phyloP scores from a whole-genome alignment of 2,113 vertebrate species.

The Ariopsis seemanni region DNA sequence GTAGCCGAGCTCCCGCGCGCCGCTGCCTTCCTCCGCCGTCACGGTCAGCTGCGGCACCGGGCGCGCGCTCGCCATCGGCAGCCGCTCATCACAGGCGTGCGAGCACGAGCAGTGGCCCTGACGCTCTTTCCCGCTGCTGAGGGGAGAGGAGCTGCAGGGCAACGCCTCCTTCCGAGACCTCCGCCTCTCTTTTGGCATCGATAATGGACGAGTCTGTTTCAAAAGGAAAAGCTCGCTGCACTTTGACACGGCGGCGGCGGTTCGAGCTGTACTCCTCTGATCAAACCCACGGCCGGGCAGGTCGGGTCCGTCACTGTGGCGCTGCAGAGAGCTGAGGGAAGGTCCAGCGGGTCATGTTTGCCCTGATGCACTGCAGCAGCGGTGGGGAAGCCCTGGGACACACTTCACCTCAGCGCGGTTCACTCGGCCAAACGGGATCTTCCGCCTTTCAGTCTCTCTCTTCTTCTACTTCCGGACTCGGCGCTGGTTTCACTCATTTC shows the following conservation, averaged over 20 bases:
- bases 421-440: slow-evolving; percentile 54
- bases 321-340: background rate
- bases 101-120: slow-evolving; percentile 59
- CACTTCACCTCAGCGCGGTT: slow-evolving; percentile 49
- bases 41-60: slow-evolving; percentile 90
- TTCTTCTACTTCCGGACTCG: slow-evolving; percentile 59
- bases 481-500: slow-evolving; percentile 54
- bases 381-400: slow-evolving; percentile 62
- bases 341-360: slow-evolving; percentile 16
- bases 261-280: background rate
- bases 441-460: slow-evolving; percentile 58
- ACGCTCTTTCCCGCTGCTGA: slow-evolving; percentile 67
- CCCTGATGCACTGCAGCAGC: background rate
- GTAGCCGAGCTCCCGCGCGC: slow-evolving; percentile 73
- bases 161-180: slow-evolving; percentile 64
- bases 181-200: slow-evolving; percentile 72
- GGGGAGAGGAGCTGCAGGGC: slow-evolving; percentile 55
- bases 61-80: slow-evolving; percentile 59
- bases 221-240: background rate
- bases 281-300: no score
- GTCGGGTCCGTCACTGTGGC: background rate
- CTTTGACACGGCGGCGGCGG: background rate
- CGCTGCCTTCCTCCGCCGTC: slow-evolving; percentile 80
- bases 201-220: slow-evolving; percentile 3
- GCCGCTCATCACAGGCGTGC: slow-evolving; percentile 65